phyloP scores from a whole-genome alignment of 1,140 invertebrate species.

The Drosophila bocqueti region DNA sequence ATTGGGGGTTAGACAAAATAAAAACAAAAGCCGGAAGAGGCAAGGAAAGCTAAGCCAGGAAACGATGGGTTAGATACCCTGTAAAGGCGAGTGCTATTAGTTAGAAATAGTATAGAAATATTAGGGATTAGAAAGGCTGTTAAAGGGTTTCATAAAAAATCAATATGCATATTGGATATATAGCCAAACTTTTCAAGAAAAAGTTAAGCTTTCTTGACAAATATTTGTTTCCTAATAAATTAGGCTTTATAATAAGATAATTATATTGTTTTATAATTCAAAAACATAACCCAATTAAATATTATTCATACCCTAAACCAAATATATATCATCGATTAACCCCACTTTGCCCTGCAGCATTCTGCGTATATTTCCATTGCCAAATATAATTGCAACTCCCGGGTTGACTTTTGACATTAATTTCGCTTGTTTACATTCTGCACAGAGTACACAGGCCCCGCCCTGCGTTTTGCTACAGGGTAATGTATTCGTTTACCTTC shows the following conservation, averaged over 20 bases:
- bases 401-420: slow-evolving; percentile 25
- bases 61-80: slow-evolving; percentile 2
- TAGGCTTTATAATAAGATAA: no score
- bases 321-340: not conserved
- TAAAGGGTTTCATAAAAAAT: no score
- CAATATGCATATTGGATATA: no score
- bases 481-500: slow-evolving; percentile 67
- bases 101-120: no score
- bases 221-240: no score
- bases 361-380: not conserved
- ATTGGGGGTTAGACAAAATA: slow-evolving; percentile 62
- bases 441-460: slow-evolving; percentile 26
- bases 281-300: not conserved
- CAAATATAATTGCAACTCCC: slow-evolving; percentile 13
- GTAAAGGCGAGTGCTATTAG: not conserved
- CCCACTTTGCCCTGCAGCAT: not conserved
- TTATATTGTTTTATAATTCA: no score
- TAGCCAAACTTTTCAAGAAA: no score
- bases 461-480: slow-evolving; percentile 8
- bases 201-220: no score
- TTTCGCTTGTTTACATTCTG: slow-evolving; percentile 21
- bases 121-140: no score
- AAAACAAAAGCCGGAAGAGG: slow-evolving; percentile 37
- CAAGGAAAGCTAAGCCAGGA: not conserved
- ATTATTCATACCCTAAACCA: no score